Base-by-base conservation (phyloP, 2,888 invertebrate species). In the Pecten maximus region DNA sequence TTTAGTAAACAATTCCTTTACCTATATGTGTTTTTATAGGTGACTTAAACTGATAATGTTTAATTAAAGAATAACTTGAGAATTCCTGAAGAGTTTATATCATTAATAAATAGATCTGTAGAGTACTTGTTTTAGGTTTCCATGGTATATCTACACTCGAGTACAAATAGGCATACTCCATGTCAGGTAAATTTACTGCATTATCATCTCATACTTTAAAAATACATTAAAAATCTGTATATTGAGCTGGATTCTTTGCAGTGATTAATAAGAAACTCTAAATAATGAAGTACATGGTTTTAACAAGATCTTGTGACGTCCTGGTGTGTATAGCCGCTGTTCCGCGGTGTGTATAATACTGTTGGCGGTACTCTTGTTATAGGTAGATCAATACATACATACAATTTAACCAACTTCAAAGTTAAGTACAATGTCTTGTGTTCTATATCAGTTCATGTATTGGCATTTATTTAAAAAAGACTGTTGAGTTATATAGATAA, bases 351-450 rank as follows among this genome's bases (percentile, higher is more conserved):
- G 54, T 54, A 54, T 54, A 23, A 54, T 35, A 74, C 74, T 35
- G 35, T 28, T 35, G 74, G 28, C 35, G 12, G 74, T 35, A 74
- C 23, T 23, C 10, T 74, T n/a, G 35, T 35, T 74, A 74, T 74
- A 35, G 74, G 74, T 28, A 35, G 74, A 74, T 74, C 74, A 74
- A 74, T 74, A 74, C 54, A 19, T 54, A 54, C 54, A 54, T 54
- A 23, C n/a, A 19, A 54, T n/a, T 74, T 74, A 74, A 74, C 74
- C 28, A 74, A 74, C 74, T 74, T 74, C 74, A 74, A 74, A 74
- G 74, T 74, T 74, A 74, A 35, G 74, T 74, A 74, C 74, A 74
- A 74, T 74, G 74, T 74, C 74, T 74, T 74, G 35, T 35, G 74
- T 74, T 28, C 74, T 74, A 35, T 35, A 28, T 74, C 74, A 35